These are phyloP conservation scores for Synchiropus splendidus DNA, from an alignment of 2,113 vertebrate genomes.

Conservation along the genomic window DNA sequence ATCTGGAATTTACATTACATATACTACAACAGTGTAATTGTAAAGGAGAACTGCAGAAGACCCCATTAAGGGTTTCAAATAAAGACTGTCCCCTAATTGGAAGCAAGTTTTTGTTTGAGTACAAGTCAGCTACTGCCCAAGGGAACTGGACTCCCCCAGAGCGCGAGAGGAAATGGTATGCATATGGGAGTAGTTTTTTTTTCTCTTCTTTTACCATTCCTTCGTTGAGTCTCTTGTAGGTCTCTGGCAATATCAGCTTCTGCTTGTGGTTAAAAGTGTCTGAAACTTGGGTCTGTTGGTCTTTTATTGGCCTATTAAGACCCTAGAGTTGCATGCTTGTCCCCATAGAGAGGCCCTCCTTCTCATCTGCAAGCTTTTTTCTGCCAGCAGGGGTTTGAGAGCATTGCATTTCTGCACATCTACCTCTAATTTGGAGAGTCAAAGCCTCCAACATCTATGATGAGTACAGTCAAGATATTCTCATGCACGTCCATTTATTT, in stretches of 20 bases:
- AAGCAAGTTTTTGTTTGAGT: conserved; percentile 42
- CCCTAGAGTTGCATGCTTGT: conserved; percentile 51
- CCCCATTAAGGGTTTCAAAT: conserved; percentile 37
- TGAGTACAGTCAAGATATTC: too few species aligned
- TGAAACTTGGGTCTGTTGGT: conserved; percentile 56
- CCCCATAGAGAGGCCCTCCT: conserved; percentile 41
- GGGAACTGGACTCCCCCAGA: conserved; percentile 36
- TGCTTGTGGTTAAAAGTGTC: conserved; percentile 63
- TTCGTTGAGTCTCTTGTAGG: conserved; percentile 17
- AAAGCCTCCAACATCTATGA: too few species aligned
- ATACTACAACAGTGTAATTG: conserved; percentile 33
- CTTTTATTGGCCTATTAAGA: conserved; percentile 65
- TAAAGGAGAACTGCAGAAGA: conserved; percentile 17
- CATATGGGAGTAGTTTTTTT: conserved; percentile 30
- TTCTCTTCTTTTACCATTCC: conserved; percentile 9
- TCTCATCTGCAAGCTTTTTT: conserved; percentile 64
- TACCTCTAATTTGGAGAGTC: conserved; percentile 29
- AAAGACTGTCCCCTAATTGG: conserved; percentile 48
- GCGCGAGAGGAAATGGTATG: conserved; percentile 59
- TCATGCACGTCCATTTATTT: too few species aligned
- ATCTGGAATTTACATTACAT: too few species aligned
- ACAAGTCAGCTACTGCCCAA: conserved; percentile 41
- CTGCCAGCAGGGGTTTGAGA: conserved; percentile 55
- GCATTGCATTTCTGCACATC: conserved; percentile 36
- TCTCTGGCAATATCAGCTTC: conserved; percentile 32